Conservation (phyloP, 2,888 invertebrate species). For the Pachydiplax longipennis region DNA sequence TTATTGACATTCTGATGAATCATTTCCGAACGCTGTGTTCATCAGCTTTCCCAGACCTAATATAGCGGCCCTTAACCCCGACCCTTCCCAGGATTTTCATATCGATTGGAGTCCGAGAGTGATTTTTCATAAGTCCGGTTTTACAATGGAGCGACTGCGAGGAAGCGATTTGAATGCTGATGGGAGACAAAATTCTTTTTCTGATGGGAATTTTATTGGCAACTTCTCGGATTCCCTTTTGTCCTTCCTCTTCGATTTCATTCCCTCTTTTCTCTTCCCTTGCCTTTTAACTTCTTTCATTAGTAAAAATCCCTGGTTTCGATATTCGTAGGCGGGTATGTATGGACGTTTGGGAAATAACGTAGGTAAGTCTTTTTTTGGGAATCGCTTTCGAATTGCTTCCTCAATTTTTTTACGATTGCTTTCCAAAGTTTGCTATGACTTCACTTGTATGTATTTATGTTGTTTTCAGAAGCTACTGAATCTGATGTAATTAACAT, state of each 20-base stretch:
- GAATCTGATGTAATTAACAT: too few species aligned
- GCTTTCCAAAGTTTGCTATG: too few species aligned
- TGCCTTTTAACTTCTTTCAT: background rate
- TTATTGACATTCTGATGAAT: background rate
- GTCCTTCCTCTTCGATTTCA: background rate
- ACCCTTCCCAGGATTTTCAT: background rate
- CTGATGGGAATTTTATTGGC: background rate
- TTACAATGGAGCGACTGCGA: background rate
- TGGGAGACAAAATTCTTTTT: background rate
- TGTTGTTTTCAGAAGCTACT: too few species aligned
- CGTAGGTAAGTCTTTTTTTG: too few species aligned
- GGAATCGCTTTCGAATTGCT: too few species aligned
- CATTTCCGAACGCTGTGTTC: slow-evolving; percentile 12
- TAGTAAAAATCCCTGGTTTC: background rate
- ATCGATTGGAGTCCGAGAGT: background rate
- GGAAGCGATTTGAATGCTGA: slow-evolving; percentile 8
- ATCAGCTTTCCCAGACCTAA: slow-evolving; percentile 24
- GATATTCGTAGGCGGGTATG: too few species aligned
- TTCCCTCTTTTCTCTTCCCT: background rate
- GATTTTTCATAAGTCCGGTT: slow-evolving; percentile 15
- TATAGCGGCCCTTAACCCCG: slow-evolving; percentile 38
- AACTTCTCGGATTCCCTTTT: background rate
- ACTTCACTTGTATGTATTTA: too few species aligned
- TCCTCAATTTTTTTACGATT: too few species aligned
- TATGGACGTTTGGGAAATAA: too few species aligned